Conservation (phyloP, 2,888 invertebrate genomes). For the Diarsia brunnea region DNA sequence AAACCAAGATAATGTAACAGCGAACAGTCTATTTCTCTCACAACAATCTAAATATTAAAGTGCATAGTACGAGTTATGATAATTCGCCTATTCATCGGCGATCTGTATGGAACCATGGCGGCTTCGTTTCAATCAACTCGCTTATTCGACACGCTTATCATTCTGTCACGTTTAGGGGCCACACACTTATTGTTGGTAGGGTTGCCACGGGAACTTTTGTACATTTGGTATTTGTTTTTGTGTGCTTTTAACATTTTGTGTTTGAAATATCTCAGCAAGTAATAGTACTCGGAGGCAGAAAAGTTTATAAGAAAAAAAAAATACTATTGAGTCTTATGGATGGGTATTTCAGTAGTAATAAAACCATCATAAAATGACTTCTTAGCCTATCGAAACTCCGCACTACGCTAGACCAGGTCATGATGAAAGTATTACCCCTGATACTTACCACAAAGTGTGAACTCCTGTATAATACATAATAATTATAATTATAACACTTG, state of each 20-base stretch:
- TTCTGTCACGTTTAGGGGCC: slow-evolving; percentile 68
- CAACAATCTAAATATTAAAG: slow-evolving; percentile 44
- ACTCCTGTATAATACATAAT: background rate
- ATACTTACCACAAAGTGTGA: background rate
- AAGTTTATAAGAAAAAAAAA: no score
- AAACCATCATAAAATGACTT: background rate
- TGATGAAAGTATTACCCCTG: background rate
- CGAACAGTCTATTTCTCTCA: slow-evolving; percentile 33
- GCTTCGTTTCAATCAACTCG: slow-evolving; percentile 67
- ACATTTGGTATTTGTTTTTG: background rate
- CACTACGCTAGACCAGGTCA: background rate
- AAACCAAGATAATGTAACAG: slow-evolving; percentile 44
- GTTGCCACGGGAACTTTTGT: slow-evolving; percentile 39
- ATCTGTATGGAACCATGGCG: slow-evolving; percentile 40
- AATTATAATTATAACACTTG: background rate
- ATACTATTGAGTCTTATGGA: no score
- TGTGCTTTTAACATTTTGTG: background rate
- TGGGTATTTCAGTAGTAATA: background rate
- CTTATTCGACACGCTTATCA: slow-evolving; percentile 67
- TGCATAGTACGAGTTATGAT: slow-evolving; percentile 56
- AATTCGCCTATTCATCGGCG: slow-evolving; percentile 59
- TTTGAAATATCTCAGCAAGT: background rate
- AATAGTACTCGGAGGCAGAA: no score
- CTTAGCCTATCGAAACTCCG: background rate
- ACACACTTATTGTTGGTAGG: slow-evolving; percentile 60